phyloP scores from a whole-genome alignment of 2,113 vertebrate species.

The Oriolus oriolus region DNA sequence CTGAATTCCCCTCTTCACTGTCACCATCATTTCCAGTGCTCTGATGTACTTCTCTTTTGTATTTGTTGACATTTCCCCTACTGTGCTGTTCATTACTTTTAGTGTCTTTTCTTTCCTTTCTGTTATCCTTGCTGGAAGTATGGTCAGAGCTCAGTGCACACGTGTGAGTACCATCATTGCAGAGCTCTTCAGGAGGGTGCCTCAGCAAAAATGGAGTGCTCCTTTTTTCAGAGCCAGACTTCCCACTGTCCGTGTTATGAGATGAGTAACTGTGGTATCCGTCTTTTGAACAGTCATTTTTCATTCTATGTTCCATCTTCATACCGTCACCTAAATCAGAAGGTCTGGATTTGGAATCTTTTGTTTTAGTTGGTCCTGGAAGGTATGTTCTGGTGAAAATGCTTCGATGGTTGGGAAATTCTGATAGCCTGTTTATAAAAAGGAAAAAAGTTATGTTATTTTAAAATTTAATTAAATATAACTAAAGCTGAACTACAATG shows the following conservation, averaged over 20 bases:
- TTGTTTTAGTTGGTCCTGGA: conserved; percentile 52
- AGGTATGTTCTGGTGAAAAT: conserved; percentile 24
- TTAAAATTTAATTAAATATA: background rate
- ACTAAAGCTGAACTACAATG: background rate
- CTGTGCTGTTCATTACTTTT: conserved; percentile 43
- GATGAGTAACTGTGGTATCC: conserved; percentile 21
- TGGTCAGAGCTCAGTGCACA: conserved; percentile 36
- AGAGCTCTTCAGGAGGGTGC: conserved; percentile 49
- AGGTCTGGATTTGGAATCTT: conserved; percentile 62
- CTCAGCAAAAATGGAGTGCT: background rate
- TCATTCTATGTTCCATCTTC: conserved; percentile 56
- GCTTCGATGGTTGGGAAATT: conserved; percentile 69
- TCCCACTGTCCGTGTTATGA: conserved; percentile 46
- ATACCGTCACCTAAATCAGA: conserved; percentile 37
- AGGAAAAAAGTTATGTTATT: background rate
- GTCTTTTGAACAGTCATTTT: conserved; percentile 64
- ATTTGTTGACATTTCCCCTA: conserved; percentile 42
- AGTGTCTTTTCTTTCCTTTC: conserved; percentile 66
- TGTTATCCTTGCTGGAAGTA: conserved; percentile 50
- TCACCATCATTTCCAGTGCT: background rate
- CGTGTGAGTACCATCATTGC: background rate
- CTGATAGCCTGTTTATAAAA: conserved; percentile 53
- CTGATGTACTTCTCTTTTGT: conserved; percentile 51
- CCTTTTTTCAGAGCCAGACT: conserved; percentile 60
- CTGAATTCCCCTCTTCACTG: conserved; percentile 25